Conservation (phyloP, 2,888 invertebrate genomes). For the Limenitis camilla region DNA sequence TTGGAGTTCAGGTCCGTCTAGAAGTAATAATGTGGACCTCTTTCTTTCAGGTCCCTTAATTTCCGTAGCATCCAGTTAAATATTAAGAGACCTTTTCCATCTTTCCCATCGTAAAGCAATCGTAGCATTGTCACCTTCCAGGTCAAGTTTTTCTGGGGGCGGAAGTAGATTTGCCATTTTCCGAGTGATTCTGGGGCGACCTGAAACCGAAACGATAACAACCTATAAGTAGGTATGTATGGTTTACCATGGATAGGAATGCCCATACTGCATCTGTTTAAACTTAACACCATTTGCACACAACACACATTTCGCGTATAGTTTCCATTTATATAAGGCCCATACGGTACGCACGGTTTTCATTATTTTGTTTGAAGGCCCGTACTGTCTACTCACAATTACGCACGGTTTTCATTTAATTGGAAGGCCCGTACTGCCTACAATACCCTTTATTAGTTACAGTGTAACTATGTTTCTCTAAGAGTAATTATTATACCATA, state of each 20-base stretch:
- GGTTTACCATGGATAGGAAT: not conserved
- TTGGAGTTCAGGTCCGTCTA: conserved; percentile 19
- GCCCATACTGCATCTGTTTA: not conserved
- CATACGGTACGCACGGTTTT: not conserved
- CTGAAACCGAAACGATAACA: not conserved
- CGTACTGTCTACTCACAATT: not conserved
- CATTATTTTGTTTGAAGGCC: not conserved
- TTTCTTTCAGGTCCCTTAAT: conserved; percentile 11
- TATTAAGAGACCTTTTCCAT: conserved; percentile 19
- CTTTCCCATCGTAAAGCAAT: conserved; percentile 14
- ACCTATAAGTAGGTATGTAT: not conserved
- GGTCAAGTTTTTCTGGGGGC: not conserved
- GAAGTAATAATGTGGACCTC: conserved; percentile 17
- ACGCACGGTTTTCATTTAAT: not conserved
- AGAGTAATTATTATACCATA: too few relatives aligned
- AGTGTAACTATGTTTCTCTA: too few relatives aligned
- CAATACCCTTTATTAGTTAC: too few relatives aligned
- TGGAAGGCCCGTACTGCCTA: not conserved
- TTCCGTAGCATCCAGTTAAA: conserved; percentile 20
- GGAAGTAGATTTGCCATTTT: not conserved
- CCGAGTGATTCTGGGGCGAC: not conserved
- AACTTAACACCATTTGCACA: not conserved
- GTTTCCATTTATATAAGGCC: not conserved
- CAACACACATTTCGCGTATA: not conserved
- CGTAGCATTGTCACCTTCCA: not conserved